phyloP scores from a whole-genome alignment of 2,888 invertebrate species.

The Nomada fabriciana region DNA sequence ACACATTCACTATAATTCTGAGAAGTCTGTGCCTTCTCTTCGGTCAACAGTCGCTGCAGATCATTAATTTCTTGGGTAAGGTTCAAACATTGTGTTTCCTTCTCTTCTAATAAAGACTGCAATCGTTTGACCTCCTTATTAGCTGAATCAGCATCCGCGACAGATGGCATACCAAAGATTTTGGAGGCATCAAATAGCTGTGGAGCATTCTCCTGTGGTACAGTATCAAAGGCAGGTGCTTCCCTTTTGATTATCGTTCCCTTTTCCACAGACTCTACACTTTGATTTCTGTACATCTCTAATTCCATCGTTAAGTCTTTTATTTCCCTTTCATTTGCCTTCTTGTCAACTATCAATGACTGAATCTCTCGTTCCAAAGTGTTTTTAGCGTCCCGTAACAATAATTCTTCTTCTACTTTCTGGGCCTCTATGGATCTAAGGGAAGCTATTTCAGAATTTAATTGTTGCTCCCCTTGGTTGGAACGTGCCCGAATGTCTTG shows the following conservation, averaged over 20 bases:
- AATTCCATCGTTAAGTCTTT: constrained; percentile 61
- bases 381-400: constrained; percentile 37
- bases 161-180: constrained; percentile 70
- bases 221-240: constrained; percentile 32
- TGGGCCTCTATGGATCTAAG: constrained; percentile 80
- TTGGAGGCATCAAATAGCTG: constrained; percentile 78
- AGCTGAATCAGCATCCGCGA: constrained; percentile 28
- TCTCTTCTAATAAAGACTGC: constrained; percentile 63
- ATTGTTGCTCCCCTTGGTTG: constrained; percentile 85
- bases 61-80: constrained; percentile 57
- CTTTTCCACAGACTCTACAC: constrained; percentile 14
- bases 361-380: constrained; percentile 74
- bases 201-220: constrained; percentile 56
- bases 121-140: constrained; percentile 59
- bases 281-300: constrained; percentile 63
- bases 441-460: constrained; percentile 83
- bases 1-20: constrained; percentile 41
- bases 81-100: constrained; percentile 65
- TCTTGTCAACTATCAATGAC: constrained; percentile 45
- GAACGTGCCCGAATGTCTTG: constrained; percentile 84
- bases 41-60: constrained; percentile 49
- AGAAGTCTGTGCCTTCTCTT: constrained; percentile 49
- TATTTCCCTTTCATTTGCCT: constrained; percentile 35
- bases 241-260: constrained; percentile 27
- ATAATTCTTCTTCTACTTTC: constrained; percentile 47